Base-by-base conservation (phyloP, 2,797 vertebrate genomes). In the Sebastes melanostomus region DNA sequence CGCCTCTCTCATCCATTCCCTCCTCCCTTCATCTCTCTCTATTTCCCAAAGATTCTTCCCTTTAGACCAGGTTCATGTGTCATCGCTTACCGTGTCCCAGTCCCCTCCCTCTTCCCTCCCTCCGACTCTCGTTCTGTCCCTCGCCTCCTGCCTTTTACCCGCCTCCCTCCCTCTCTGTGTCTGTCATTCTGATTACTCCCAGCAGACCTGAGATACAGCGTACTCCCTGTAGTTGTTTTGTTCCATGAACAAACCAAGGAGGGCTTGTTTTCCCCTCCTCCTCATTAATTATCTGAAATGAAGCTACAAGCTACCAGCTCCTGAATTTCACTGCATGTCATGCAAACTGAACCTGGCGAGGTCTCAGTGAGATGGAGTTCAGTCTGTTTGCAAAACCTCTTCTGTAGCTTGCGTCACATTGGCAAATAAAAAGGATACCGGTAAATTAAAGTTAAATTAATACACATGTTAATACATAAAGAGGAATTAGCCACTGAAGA, bases 181-280 rank as follows among this genome's bases (percentile, higher is more conserved):
- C 72, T 13, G 1, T 79, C 75, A 65, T 66, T 58, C 46, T 77
- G 60, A 83, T 85, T 71, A 67, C 63, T 90, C 83, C 56, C 83
- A 55, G 73, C n/a, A 78, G 86, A 78, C 63, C 67, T 54, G 42
- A 76, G 67, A 71, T 56, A 22, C 54, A 38, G 56, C 8, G 4
- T 68, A 76, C 82, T 89, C 82, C 81, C 83, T n/a, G 5, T 32
- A 78, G 78, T 65, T 79, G 42, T 83, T 88, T 86, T 84, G 29
- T 87, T 77, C 72, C 65, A n/a, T 54, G 34, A 80, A 56, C 11
- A 12, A 88, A 52, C 36, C 0, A 18, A 58, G 63, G 52, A 82
- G 66, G 29, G n/a, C 74, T 55, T n/a, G 18, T 79, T 67, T 58
- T 29, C 66, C 38, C 62, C 38, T 6, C 42, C 13, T 1, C 36